Conservation (phyloP, 2,888 invertebrate genomes). For the Julus scanicus region DNA sequence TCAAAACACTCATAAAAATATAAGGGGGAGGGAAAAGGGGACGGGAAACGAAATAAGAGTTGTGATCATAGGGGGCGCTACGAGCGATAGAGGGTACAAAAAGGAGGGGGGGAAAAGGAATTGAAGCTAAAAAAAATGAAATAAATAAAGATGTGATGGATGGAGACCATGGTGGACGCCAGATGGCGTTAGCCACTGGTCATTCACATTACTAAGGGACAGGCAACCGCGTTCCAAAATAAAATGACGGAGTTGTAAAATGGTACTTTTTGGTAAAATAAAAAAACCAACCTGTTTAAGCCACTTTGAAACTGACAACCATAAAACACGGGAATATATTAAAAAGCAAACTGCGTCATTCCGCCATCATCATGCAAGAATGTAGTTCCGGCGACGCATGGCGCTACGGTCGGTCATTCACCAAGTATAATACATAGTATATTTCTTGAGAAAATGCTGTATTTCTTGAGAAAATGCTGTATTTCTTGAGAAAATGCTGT, state of each 20-base stretch:
- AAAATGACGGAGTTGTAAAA: background rate
- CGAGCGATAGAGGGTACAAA: background rate
- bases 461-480: too few relatives aligned
- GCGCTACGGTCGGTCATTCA: background rate
- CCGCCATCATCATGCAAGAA: background rate
- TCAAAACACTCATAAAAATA: slow-evolving; percentile 33
- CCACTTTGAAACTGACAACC: background rate
- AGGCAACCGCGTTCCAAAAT: background rate
- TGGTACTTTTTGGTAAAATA: background rate
- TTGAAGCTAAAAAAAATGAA: too few relatives aligned
- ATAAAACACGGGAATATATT: background rate
- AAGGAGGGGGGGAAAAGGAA: background rate
- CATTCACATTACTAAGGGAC: background rate
- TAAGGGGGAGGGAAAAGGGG: background rate
- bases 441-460: too few relatives aligned
- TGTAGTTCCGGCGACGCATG: background rate
- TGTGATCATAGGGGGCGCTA: background rate
- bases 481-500: too few relatives aligned
- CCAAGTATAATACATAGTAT: too few relatives aligned
- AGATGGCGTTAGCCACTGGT: background rate
- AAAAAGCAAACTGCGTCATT: background rate
- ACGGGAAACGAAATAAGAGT: background rate
- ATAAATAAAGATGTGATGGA: too few relatives aligned
- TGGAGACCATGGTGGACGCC: background rate
- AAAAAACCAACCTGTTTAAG: background rate